Evolutionary conservation across 30 jellyfish, hydroid and myxozoan genomes (phyloP), one percentile per base, ranked within the genome.

Genomic region (Pseudorhiza aurosa): DNA sequence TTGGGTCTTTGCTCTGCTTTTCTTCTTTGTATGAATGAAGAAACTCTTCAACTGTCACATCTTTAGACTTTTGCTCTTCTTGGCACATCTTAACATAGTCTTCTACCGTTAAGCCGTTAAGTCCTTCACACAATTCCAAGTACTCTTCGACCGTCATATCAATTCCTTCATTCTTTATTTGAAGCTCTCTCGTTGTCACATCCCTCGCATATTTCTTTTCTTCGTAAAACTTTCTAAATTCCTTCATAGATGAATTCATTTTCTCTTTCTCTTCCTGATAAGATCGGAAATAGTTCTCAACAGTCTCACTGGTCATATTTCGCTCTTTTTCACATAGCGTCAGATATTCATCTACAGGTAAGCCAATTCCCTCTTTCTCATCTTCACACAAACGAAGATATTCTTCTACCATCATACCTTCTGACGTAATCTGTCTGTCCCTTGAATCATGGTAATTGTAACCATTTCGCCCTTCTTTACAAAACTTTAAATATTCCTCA

Each of bases 11-110:
- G 8, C 3, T 31, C 12, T 33, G 64, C 1, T 25, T 27, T 6
- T 72, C 58, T 22, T 40, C 27, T 21, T 37, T 60, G 19, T 58
- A 58, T 75, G 17, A 28, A 25, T 18, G 32, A 68, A 75, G 42
- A 58, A 55, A 75, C 14, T 75, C 88, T 37, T 75, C 88, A 2
- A 75, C 88, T 17, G 77, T 55, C 21, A 57, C 68, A 55, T 75
- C 88, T 12, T 53, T 31, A 12, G 57, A 35, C 3, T 17, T 22
- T 19, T 40, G 56, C 19, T 43, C 77, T 5, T 56, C 19, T 24
- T 33, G 19, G 45, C 37, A 30, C 18, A 30, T 28, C 14, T 37
- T 18, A n/a, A 28, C 10, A 22, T 50, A 51, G 12, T 31, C 46
- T 28, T 50, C 75, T 15, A 29, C 75, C 3, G 63, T 12, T 1